Conservation (phyloP, 2,888 invertebrate species). For the Automeris io region DNA sequence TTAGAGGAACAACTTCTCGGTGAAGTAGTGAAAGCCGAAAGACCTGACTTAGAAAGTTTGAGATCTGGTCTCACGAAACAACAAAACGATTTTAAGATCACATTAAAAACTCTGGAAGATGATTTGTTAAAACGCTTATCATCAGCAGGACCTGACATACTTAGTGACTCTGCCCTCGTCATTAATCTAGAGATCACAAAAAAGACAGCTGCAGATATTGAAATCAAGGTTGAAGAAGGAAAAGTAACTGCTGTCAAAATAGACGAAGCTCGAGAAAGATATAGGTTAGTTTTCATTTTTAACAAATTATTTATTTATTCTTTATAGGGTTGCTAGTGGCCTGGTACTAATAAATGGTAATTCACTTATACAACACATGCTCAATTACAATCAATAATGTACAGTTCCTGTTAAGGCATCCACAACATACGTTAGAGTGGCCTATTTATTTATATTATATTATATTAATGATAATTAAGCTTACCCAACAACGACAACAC, state of each 20-base stretch:
- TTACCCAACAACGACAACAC: no score
- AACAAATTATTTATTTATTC: no score
- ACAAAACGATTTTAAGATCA: slow-evolving; percentile 96
- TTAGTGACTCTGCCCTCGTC: slow-evolving; percentile 93
- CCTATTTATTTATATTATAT: no score
- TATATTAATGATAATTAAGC: no score
- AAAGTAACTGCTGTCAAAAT: slow-evolving; percentile 91
- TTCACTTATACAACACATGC: no score
- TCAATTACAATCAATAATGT: no score
- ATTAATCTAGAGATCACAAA: slow-evolving; percentile 96
- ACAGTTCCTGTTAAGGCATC: no score
- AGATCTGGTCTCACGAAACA: slow-evolving; percentile 91
- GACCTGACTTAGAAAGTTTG: slow-evolving; percentile 91
- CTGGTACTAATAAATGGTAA: no score
- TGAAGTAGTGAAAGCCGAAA: slow-evolving; percentile 94
- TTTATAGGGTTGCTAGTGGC: no score
- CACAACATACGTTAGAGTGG: no score
- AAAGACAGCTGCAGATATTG: slow-evolving; percentile 93
- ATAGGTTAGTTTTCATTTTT: slow-evolving; percentile 77
- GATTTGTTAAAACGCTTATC: slow-evolving; percentile 90
- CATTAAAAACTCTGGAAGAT: slow-evolving; percentile 93
- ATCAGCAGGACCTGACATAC: slow-evolving; percentile 93
- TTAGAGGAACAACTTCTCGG: slow-evolving; percentile 95
- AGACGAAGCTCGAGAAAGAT: slow-evolving; percentile 93
- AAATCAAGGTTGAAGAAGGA: slow-evolving; percentile 90